Percentiles rank a stretch among this genome's conserved stretches.
Evolutionary conservation across 2,113 vertebrate species (phyloP).

Genomic region (Sorex araneus): DNA sequence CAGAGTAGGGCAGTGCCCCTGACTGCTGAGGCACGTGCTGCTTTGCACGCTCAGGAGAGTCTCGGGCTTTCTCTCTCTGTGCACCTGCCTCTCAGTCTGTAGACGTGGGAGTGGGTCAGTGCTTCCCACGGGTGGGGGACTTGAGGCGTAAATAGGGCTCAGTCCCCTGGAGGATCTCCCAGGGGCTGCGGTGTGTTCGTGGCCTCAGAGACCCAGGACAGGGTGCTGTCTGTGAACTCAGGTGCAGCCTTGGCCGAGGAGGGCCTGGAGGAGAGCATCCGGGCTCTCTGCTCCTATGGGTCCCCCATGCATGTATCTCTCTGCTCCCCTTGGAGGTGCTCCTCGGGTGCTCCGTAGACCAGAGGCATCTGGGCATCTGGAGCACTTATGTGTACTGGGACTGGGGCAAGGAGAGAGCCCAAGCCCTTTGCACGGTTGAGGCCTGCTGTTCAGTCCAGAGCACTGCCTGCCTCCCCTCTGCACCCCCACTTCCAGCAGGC

Average conservation of each 20-base stretch:
- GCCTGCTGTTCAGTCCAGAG: too few relatives aligned
- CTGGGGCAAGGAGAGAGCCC: too few relatives aligned
- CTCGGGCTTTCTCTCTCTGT: neutral
- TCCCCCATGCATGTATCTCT: neutral
- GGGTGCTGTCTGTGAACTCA: neutral
- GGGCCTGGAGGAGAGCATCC: neutral
- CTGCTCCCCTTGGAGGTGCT: neutral
- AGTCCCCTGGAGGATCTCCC: neutral
- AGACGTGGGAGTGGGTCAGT: neutral
- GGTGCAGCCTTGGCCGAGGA: neutral
- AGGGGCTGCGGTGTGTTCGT: neutral
- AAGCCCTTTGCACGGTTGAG: too few relatives aligned
- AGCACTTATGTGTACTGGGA: neutral
- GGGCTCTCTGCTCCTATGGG: neutral
- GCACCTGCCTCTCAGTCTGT: neutral
- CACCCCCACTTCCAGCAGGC: too few relatives aligned
- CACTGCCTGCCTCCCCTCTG: too few relatives aligned
- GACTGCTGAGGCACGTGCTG: rapidly evolving
- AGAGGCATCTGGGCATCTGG: neutral
- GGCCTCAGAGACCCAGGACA: neutral
- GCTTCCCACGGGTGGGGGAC: rapidly evolving
- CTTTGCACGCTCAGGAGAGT: neutral
- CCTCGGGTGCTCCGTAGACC: too few relatives aligned
- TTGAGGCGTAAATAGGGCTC: neutral
- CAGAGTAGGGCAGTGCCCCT: rapidly evolving